These are phyloP conservation scores for Eurois occulta DNA, from an alignment of 2,888 invertebrate species.

Conservation along the genomic window DNA sequence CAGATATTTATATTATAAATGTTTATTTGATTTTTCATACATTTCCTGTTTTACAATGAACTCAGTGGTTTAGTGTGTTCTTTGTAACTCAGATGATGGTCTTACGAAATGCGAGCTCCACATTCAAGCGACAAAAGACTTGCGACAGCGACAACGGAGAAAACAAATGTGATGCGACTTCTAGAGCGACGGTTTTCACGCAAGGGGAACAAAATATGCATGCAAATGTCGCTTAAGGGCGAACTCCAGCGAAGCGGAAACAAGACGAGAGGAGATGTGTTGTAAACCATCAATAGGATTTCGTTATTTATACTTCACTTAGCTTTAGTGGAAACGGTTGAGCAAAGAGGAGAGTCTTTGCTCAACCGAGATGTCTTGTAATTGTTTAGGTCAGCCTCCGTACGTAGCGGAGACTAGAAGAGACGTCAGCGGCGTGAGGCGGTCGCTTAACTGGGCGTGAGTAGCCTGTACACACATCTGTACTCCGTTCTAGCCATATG, in stretches of 20 bases:
- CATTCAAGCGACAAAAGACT: neutral
- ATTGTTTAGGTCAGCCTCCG: too few species aligned
- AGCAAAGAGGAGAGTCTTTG: neutral
- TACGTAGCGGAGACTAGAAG: too few species aligned
- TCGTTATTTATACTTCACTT: too few species aligned
- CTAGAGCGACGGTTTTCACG: too few species aligned
- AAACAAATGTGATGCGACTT: too few species aligned
- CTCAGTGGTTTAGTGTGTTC: conserved; percentile 2
- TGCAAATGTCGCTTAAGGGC: too few species aligned
- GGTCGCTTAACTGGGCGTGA: too few species aligned
- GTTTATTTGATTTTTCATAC: conserved; percentile 67
- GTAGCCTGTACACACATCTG: neutral
- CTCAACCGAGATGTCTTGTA: neutral
- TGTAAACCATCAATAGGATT: neutral
- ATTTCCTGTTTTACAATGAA: conserved; percentile 56
- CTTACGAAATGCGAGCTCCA: neutral
- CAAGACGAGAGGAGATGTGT: neutral
- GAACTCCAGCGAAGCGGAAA: neutral
- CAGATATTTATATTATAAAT: conserved; percentile 63
- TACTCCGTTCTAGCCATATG: neutral
- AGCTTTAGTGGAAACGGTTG: neutral
- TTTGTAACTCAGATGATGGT: conserved; percentile 24
- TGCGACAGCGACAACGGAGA: neutral
- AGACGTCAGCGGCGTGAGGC: too few species aligned
- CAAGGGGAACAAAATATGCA: too few species aligned